Conservation (phyloP, 2,888 invertebrate species). For the Lathronympha strigana region DNA sequence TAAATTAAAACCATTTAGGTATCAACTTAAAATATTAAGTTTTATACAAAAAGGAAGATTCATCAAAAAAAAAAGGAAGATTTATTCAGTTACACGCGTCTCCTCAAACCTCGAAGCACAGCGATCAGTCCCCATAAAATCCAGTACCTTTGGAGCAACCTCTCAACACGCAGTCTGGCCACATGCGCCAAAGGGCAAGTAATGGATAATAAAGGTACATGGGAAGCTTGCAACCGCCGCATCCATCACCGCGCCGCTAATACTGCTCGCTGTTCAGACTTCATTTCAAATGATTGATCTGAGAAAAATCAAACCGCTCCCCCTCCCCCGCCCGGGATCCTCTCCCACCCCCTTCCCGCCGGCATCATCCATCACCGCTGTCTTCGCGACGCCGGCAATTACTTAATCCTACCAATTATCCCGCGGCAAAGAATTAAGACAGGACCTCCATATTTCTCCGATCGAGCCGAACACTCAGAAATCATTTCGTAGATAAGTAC, state of each 20-base stretch:
- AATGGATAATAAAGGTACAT: background rate
- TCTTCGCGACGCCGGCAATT: conserved; percentile 38
- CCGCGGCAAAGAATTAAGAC: conserved; percentile 20
- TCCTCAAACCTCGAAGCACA: no score
- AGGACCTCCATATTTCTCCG: conserved; percentile 6
- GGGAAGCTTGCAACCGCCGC: conserved; percentile 15
- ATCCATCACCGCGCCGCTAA: conserved; percentile 17
- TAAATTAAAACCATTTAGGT: no score
- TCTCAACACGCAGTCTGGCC: no score
- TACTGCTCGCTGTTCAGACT: conserved; percentile 32
- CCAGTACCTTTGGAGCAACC: no score
- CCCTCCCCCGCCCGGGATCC: background rate
- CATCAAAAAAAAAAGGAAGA: no score
- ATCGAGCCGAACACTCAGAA: background rate
- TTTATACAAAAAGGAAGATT: no score
- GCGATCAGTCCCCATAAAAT: no score
- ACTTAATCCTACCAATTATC: conserved; percentile 40
- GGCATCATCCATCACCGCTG: conserved; percentile 35
- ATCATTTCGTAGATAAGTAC: background rate
- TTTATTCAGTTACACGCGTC: no score
- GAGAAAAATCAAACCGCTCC: conserved; percentile 37
- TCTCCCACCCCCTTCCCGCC: background rate
- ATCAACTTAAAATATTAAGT: no score
- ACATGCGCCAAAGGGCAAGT: background rate
- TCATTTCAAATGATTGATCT: conserved; percentile 38